Evolutionary conservation across 2,113 vertebrate species (phyloP).

Genomic region (Notothenia rossii): DNA sequence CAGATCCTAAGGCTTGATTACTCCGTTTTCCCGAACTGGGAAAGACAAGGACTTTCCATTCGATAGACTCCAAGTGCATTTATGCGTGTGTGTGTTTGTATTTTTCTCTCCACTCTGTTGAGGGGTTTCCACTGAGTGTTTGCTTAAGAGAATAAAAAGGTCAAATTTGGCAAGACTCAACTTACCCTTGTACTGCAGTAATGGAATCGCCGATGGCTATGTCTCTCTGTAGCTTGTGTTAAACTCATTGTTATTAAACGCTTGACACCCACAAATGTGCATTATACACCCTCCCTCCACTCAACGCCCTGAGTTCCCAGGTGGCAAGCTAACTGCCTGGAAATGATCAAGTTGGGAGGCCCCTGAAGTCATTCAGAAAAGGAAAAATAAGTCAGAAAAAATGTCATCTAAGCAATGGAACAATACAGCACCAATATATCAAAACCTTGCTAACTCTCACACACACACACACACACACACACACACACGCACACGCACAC

Average conservation of each 20-base stretch:
- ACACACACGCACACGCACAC: slow-evolving; percentile 14
- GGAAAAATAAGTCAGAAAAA: slow-evolving; percentile 29
- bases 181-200: slow-evolving; percentile 35
- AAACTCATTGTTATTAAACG: slow-evolving; percentile 22
- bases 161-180: slow-evolving; percentile 44
- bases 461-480: slow-evolving; percentile 27
- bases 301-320: slow-evolving; percentile 45
- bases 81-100: slow-evolving; percentile 43
- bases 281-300: not conserved
- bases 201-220: slow-evolving; percentile 44
- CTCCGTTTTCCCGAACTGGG: slow-evolving; percentile 40
- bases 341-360: slow-evolving; percentile 47
- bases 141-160: slow-evolving; percentile 65
- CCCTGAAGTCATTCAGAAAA: slow-evolving; percentile 22
- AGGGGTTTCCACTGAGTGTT: slow-evolving; percentile 68
- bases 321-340: slow-evolving; percentile 47
- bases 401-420: slow-evolving; percentile 43
- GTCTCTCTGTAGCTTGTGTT: slow-evolving; percentile 23
- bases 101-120: slow-evolving; percentile 65
- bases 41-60: slow-evolving; percentile 64
- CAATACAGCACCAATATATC: slow-evolving; percentile 26
- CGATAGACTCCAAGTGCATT: slow-evolving; percentile 33
- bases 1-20: slow-evolving; percentile 63
- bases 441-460: not conserved
- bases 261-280: slow-evolving; percentile 21